These are phyloP conservation scores for Diaprepes abbreviatus DNA, from an alignment of 2,888 invertebrate species.

Conservation along the genomic window DNA sequence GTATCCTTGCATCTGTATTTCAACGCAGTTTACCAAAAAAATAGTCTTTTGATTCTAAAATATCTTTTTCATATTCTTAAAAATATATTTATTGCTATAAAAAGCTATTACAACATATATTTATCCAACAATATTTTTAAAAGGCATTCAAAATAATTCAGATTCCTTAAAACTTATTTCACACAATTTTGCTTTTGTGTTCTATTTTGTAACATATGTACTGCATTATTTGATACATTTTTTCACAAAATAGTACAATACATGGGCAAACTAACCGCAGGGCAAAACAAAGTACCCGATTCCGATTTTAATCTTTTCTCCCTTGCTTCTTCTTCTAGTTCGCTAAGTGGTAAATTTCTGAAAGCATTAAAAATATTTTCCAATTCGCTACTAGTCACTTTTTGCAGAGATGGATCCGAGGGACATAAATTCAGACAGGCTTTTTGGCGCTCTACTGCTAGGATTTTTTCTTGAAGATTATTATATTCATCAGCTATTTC, in stretches of 20 bases:
- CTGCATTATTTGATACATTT: too few relatives aligned
- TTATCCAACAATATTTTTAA: too few relatives aligned
- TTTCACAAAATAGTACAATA: constrained; percentile 45
- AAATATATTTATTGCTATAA: too few relatives aligned
- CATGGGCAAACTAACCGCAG: constrained; percentile 28
- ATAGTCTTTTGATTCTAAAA: too few relatives aligned
- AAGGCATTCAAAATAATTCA: too few relatives aligned
- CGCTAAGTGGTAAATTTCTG: constrained; percentile 31
- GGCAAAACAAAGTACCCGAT: constrained; percentile 32
- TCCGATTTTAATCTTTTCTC: constrained; percentile 17
- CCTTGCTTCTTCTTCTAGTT: constrained; percentile 23
- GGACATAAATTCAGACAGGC: constrained; percentile 37
- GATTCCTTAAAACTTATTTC: too few relatives aligned
- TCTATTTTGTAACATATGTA: too few relatives aligned
- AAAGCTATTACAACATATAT: too few relatives aligned
- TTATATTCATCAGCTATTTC: constrained; percentile 55
- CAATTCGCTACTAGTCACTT: constrained; percentile 36
- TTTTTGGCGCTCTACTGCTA: constrained; percentile 52
- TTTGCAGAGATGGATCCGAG: not conserved
- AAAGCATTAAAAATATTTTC: constrained; percentile 49
- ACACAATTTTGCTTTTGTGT: too few relatives aligned
- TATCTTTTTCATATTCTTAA: too few relatives aligned
- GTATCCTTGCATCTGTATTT: too few relatives aligned
- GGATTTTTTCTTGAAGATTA: constrained; percentile 52
- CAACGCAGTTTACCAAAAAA: too few relatives aligned